Percentiles rank a stretch among this genome's conserved stretches.
Conservation (phyloP, 2,797 vertebrate species). For the Melopsittacus undulatus region DNA sequence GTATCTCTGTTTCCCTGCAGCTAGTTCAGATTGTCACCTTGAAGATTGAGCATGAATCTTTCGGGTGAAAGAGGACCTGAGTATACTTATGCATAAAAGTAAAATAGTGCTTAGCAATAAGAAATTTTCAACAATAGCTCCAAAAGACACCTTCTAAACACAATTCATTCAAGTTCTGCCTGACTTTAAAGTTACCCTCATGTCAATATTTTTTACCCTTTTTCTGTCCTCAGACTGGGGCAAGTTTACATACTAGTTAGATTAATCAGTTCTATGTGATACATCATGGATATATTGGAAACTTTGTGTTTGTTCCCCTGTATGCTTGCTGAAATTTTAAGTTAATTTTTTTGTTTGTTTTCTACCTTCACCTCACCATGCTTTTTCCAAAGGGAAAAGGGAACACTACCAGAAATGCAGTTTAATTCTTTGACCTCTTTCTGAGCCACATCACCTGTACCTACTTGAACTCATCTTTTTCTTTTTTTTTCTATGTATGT, state of each 20-base stretch:
- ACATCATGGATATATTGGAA: not conserved
- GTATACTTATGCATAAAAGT: not conserved
- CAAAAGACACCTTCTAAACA: not conserved
- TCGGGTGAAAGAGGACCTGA: not conserved
- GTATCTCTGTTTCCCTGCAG: rapidly evolving
- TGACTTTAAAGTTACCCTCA: not conserved
- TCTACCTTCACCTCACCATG: not conserved
- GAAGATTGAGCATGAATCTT: not conserved
- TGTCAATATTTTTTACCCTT: not conserved
- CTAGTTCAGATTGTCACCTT: not conserved
- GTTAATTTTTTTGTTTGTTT: not conserved
- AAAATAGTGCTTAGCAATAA: not conserved
- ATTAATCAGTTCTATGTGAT: not conserved
- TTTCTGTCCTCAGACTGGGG: not conserved
- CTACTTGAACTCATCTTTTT: not conserved
- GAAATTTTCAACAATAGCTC: not conserved
- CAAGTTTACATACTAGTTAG: not conserved
- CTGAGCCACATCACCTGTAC: not conserved
- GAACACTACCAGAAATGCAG: not conserved
- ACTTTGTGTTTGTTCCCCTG: not conserved
- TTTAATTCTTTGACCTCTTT: not conserved
- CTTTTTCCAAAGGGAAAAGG: not conserved
- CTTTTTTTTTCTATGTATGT: not conserved
- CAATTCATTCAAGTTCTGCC: not conserved
- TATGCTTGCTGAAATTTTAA: not conserved